Conservation (phyloP, 2,888 invertebrate genomes). For the Zaprionus bogoriensis region DNA sequence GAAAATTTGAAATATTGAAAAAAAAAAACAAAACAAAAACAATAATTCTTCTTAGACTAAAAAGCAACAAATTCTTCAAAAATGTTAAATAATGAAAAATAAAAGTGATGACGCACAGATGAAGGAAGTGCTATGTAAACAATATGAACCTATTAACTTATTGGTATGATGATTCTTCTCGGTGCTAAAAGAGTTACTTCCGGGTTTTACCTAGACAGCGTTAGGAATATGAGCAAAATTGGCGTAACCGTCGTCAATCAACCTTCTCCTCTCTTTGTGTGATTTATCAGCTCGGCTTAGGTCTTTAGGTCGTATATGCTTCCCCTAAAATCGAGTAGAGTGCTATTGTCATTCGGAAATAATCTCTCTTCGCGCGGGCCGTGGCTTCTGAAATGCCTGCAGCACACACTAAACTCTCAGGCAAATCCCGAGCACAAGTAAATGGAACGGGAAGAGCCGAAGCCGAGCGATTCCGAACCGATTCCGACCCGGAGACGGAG, state of each 20-base stretch:
- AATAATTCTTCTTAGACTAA: too few relatives aligned
- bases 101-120: too few relatives aligned
- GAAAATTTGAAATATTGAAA: too few relatives aligned
- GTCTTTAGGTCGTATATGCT: slow-evolving; percentile 5
- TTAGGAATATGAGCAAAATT: not conserved
- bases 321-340: slow-evolving; percentile 10
- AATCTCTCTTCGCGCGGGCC: slow-evolving; percentile 52
- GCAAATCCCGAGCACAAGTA: slow-evolving; percentile 42
- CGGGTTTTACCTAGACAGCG: not conserved
- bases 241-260: not conserved
- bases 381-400: slow-evolving; percentile 47
- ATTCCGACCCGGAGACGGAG: slow-evolving; percentile 7
- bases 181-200: not conserved
- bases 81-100: too few relatives aligned
- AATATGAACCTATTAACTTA: too few relatives aligned
- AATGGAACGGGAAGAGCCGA: slow-evolving; percentile 60
- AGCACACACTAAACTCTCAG: slow-evolving; percentile 21
- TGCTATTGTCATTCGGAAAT: slow-evolving; percentile 40
- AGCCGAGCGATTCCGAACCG: slow-evolving; percentile 38
- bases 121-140: too few relatives aligned
- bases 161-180: not conserved
- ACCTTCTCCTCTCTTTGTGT: not conserved
- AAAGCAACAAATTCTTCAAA: too few relatives aligned
- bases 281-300: not conserved
- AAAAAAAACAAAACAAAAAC: not conserved